A percentile compares a stretch with the other conserved stretches of the same genome.
These are phyloP conservation scores for Acanthurus tractus DNA, from an alignment of 2,797 vertebrate species.

Conservation along the genomic window DNA sequence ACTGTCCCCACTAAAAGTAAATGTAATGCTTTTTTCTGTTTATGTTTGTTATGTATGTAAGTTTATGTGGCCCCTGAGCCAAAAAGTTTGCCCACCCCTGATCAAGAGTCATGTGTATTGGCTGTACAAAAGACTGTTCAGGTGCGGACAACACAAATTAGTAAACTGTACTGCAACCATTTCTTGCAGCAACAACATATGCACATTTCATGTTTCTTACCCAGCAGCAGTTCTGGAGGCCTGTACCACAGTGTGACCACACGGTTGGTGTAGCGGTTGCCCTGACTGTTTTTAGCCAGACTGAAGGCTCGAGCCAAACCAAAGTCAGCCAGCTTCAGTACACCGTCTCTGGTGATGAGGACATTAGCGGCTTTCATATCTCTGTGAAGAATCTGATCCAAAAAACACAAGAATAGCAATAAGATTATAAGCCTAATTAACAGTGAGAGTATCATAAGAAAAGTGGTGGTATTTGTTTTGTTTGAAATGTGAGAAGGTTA, in stretches of 20 bases:
- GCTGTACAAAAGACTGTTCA: no score
- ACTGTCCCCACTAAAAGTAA: no score
- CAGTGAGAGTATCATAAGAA: neutral
- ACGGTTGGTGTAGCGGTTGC: slow-evolving; percentile 97
- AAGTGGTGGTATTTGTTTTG: no score
- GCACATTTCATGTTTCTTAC: slow-evolving; percentile 79
- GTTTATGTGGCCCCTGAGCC: no score
- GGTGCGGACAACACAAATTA: no score
- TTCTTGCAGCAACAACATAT: neutral
- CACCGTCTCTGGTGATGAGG: slow-evolving; percentile 95
- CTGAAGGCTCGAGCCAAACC: slow-evolving; percentile 97
- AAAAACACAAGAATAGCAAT: neutral
- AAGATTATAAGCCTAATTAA: neutral
- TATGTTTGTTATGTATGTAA: no score
- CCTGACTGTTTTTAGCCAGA: slow-evolving; percentile 97
- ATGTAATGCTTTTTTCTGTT: no score
- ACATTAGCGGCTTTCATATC: slow-evolving; percentile 99
- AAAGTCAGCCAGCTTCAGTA: slow-evolving; percentile 97
- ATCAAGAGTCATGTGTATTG: no score
- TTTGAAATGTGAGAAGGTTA: no score
- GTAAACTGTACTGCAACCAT: neutral
- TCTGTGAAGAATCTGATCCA: slow-evolving; percentile 92
- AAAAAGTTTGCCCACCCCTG: no score
- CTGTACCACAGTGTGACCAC: slow-evolving; percentile 98
- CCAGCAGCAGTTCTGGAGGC: slow-evolving; percentile 95